A percentile compares a stretch with the other conserved stretches of the same genome.
These are phyloP conservation scores for Mercenaria mercenaria DNA, from an alignment of 1,140 invertebrate genomes.

Conservation along the genomic window DNA sequence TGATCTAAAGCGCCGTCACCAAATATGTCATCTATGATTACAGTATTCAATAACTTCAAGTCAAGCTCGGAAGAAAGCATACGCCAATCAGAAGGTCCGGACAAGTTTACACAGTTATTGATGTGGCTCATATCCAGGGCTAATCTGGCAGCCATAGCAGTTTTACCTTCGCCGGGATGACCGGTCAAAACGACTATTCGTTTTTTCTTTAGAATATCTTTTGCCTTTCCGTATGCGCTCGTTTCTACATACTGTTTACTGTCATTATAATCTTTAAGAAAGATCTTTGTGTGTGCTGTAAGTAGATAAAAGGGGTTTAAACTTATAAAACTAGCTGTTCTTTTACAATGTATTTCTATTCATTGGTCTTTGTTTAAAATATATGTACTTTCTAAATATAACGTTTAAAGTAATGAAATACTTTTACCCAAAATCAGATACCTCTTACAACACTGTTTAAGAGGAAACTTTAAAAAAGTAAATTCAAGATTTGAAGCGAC, in stretches of 20 bases:
- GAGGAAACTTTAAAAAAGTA: too few relatives aligned
- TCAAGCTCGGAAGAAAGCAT: constrained; percentile 18
- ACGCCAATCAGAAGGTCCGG: background rate
- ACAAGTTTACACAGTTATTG: background rate
- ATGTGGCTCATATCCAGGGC: background rate
- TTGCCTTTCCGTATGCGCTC: background rate
- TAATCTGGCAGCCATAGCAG: constrained; percentile 42
- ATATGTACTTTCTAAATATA: too few relatives aligned
- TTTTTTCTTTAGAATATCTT: background rate
- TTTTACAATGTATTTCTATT: too few relatives aligned
- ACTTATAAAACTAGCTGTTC: too few relatives aligned
- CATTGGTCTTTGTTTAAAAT: too few relatives aligned
- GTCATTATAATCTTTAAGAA: constrained; percentile 26
- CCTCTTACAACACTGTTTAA: too few relatives aligned
- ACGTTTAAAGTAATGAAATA: too few relatives aligned
- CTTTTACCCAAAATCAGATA: too few relatives aligned
- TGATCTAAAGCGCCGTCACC: constrained; percentile 41
- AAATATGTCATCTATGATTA: constrained; percentile 61
- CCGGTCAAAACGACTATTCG: constrained; percentile 12
- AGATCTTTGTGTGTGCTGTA: too few relatives aligned
- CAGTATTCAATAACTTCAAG: constrained; percentile 14
- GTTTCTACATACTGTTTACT: constrained; percentile 30
- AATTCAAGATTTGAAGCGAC: too few relatives aligned
- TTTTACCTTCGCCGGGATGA: constrained; percentile 59
- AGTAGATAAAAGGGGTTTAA: too few relatives aligned